phyloP scores from a whole-genome alignment of 2,113 vertebrate genomes.

The Pterocles orientalis region DNA sequence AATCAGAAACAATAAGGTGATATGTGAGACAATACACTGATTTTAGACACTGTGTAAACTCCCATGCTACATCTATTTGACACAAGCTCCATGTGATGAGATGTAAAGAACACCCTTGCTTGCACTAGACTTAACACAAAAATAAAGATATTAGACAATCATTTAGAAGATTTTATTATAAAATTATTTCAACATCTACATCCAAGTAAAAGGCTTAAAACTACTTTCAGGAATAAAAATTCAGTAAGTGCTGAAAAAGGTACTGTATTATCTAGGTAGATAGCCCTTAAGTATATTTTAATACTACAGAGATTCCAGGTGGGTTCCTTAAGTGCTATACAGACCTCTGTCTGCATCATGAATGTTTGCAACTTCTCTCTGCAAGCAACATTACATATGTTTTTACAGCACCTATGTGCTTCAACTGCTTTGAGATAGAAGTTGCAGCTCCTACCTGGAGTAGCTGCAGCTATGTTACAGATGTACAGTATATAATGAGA shows the following conservation, averaged over 20 bases:
- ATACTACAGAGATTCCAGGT: neutral
- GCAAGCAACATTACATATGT: neutral
- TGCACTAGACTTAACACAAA: neutral
- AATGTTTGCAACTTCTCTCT: neutral
- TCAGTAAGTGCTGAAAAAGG: neutral
- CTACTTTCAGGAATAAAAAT: neutral
- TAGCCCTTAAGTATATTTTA: neutral
- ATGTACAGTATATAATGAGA: neutral
- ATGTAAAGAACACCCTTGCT: neutral
- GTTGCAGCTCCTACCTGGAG: neutral
- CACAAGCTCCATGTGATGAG: neutral
- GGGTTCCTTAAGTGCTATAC: neutral
- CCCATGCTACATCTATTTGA: neutral
- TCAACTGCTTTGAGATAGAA: neutral
- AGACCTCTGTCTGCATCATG: neutral
- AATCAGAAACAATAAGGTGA: neutral
- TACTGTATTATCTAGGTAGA: neutral
- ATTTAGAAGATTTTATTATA: conserved; percentile 46
- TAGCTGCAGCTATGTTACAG: neutral
- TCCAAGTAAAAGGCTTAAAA: conserved; percentile 10
- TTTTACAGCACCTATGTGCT: neutral
- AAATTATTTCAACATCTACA: conserved; percentile 32
- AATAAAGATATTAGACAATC: neutral
- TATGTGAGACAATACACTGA: neutral
- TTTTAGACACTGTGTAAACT: neutral